phyloP scores from a whole-genome alignment of 2,888 invertebrate genomes.

The Holacanthella duospinosa region DNA sequence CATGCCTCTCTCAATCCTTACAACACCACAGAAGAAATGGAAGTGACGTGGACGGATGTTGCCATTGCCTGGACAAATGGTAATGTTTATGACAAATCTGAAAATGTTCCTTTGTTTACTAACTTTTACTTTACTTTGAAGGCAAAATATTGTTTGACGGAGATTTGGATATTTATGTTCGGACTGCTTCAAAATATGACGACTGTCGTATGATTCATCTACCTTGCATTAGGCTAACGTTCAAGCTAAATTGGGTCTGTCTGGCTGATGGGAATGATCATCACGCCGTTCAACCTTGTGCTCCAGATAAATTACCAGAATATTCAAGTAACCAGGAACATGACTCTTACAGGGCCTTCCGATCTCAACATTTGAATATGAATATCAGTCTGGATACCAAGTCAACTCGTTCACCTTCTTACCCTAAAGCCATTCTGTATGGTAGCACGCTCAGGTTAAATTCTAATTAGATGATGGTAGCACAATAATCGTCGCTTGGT shows the following conservation, averaged over 20 bases:
- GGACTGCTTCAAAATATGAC: conserved; percentile 97
- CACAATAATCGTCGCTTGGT: not conserved
- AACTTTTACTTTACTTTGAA: conserved; percentile 37
- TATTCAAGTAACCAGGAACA: conserved; percentile 94
- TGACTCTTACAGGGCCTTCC: conserved; percentile 89
- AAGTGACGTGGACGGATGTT: conserved; percentile 86
- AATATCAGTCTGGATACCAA: conserved; percentile 68
- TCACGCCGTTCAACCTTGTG: conserved; percentile 87
- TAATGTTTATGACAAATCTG: conserved; percentile 33
- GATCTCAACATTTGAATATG: conserved; percentile 73
- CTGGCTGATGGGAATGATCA: conserved; percentile 91
- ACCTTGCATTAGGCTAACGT: conserved; percentile 72
- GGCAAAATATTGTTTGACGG: conserved; percentile 82
- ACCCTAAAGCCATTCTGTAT: conserved; percentile 69
- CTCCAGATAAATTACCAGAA: conserved; percentile 90
- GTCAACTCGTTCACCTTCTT: conserved; percentile 46
- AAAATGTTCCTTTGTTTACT: not conserved
- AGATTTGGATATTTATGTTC: conserved; percentile 83
- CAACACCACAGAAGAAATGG: conserved; percentile 98
- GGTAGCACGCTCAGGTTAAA: conserved; percentile 72
- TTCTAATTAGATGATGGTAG: too few relatives aligned
- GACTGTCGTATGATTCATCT: conserved; percentile 87
- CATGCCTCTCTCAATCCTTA: conserved; percentile 97
- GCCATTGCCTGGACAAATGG: conserved; percentile 95
- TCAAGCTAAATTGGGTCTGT: conserved; percentile 82